phyloP scores from a whole-genome alignment of 1,140 invertebrate genomes.

The Saccostrea glomerata region DNA sequence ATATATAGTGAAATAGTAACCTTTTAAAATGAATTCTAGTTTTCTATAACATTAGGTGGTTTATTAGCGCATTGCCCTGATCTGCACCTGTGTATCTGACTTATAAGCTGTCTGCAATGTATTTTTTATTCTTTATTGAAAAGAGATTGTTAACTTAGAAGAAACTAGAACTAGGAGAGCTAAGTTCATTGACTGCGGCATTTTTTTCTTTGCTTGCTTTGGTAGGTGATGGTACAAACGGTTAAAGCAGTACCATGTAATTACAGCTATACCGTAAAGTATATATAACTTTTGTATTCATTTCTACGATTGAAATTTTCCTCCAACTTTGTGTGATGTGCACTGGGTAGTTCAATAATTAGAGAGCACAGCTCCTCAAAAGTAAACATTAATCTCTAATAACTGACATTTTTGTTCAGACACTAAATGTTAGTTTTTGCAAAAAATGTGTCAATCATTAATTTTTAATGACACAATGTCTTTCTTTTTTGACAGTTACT shows the following conservation, averaged over 20 bases:
- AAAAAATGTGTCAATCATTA: slow-evolving; percentile 26
- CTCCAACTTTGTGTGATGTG: slow-evolving; percentile 33
- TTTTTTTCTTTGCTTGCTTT: not conserved
- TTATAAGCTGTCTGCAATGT: not conserved
- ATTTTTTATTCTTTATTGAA: slow-evolving; percentile 19
- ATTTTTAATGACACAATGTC: not conserved
- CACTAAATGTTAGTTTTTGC: not conserved
- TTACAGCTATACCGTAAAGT: not conserved
- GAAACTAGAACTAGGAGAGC: not conserved
- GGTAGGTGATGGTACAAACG: not conserved
- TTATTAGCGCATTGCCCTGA: slow-evolving; percentile 8
- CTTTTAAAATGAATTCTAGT: not conserved
- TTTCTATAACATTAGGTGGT: not conserved
- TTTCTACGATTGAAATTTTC: not conserved
- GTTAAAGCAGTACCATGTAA: slow-evolving; percentile 7
- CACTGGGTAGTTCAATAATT: slow-evolving; percentile 24
- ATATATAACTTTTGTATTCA: slow-evolving; percentile 29
- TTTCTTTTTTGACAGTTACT: not conserved
- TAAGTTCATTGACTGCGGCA: slow-evolving; percentile 4
- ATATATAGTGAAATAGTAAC: not conserved
- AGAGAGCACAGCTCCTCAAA: not conserved
- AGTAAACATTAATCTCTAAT: slow-evolving; percentile 17
- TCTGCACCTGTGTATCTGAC: slow-evolving; percentile 6
- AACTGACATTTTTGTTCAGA: not conserved
- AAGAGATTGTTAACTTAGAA: slow-evolving; percentile 6